These are phyloP conservation scores for Oxystoma pomonae DNA, from an alignment of 2,888 invertebrate genomes.

Conservation along the genomic window DNA sequence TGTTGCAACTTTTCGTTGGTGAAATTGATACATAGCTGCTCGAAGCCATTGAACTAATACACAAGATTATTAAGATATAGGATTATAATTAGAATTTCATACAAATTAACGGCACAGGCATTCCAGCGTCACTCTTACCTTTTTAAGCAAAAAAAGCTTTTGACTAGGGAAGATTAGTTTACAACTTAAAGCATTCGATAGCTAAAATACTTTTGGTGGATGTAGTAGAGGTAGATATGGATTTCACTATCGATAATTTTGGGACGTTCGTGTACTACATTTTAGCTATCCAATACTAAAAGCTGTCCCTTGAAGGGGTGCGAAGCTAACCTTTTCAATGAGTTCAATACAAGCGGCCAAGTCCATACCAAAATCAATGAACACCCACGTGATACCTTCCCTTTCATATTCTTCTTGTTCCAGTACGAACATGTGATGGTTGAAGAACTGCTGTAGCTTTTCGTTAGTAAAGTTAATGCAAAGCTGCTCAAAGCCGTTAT, in stretches of 20 bases:
- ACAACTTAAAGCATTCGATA: too few relatives aligned
- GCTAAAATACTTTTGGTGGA: too few relatives aligned
- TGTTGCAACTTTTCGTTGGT: constrained; percentile 97
- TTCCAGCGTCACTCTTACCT: constrained; percentile 2
- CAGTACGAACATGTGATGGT: constrained; percentile 99
- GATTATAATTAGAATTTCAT: constrained; percentile 6
- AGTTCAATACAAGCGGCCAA: constrained; percentile 97
- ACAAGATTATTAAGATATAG: background rate
- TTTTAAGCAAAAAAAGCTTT: constrained; percentile 1
- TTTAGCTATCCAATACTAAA: constrained; percentile 7
- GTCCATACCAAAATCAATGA: constrained; percentile 99
- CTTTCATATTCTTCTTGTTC: constrained; percentile 98
- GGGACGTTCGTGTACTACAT: too few relatives aligned
- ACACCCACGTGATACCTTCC: constrained; percentile 97
- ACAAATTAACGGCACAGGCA: constrained; percentile 6
- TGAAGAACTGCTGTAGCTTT: constrained; percentile 99
- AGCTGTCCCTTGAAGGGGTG: constrained; percentile 10
- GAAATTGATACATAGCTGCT: constrained; percentile 98
- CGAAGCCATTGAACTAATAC: constrained; percentile 85
- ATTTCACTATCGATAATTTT: too few relatives aligned
- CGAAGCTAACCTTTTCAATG: constrained; percentile 81
- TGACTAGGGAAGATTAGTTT: too few relatives aligned
- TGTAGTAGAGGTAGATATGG: constrained; percentile 11
- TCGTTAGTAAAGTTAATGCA: constrained; percentile 99
- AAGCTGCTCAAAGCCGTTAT: constrained; percentile 98